Conservation (phyloP, 2,113 vertebrate genomes). For the Centrocercus urophasianus region DNA sequence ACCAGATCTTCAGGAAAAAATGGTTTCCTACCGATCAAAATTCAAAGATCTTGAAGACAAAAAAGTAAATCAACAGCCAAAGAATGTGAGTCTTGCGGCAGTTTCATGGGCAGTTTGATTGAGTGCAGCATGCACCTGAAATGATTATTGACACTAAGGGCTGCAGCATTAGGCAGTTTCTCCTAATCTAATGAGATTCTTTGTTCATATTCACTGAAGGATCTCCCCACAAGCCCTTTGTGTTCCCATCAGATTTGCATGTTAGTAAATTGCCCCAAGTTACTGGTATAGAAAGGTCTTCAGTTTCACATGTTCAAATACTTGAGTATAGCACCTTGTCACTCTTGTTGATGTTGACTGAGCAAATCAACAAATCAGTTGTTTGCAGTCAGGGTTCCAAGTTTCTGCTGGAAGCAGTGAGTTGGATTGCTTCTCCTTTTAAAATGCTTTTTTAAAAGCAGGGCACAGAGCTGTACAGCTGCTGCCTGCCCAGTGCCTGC, state of each 20-base stretch:
- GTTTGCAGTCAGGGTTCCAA: background rate
- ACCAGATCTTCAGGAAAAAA: constrained; percentile 93
- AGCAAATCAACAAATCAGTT: too few species aligned
- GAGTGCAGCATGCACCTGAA: background rate
- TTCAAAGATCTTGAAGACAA: constrained; percentile 97
- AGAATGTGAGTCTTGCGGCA: constrained; percentile 79
- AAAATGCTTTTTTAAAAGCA: background rate
- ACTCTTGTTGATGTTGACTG: background rate
- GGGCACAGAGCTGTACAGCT: background rate
- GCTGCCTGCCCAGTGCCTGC: background rate
- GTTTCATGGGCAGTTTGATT: background rate
- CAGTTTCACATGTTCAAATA: background rate
- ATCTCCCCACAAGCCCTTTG: background rate
- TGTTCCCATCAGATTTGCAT: background rate
- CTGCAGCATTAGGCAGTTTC: background rate
- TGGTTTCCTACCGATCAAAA: constrained; percentile 91
- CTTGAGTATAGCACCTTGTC: background rate
- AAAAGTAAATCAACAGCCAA: constrained; percentile 89
- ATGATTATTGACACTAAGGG: background rate
- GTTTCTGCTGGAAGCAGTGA: background rate
- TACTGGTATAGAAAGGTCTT: background rate
- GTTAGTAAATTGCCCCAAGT: background rate
- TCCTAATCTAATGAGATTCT: background rate
- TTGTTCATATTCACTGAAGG: background rate
- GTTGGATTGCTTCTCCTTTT: too few species aligned